phyloP scores from a whole-genome alignment of 1,140 invertebrate species.

The Platorchestia sp. region DNA sequence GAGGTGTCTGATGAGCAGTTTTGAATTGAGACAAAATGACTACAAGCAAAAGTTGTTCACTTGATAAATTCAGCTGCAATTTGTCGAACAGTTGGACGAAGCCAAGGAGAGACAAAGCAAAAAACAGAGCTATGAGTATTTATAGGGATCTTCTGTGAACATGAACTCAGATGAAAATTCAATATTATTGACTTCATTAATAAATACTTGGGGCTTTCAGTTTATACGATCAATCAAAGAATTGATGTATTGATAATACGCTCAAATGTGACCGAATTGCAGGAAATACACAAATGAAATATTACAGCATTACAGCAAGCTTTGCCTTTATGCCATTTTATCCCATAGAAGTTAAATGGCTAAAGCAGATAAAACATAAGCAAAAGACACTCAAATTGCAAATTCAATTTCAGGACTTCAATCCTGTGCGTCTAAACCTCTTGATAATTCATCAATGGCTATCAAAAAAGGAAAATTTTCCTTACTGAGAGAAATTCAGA shows the following conservation, averaged over 20 bases:
- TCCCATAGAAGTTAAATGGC: background rate
- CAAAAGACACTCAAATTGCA: background rate
- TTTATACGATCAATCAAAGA: background rate
- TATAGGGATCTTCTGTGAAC: too few relatives aligned
- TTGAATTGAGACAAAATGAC: background rate
- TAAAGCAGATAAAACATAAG: background rate
- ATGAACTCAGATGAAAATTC: too few relatives aligned
- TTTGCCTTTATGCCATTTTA: background rate
- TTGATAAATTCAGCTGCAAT: background rate
- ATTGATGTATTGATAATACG: background rate
- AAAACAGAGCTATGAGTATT: too few relatives aligned
- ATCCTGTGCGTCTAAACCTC: background rate
- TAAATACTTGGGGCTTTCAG: too few relatives aligned
- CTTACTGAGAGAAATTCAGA: background rate
- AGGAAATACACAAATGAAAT: background rate
- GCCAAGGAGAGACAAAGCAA: background rate
- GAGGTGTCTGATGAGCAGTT: background rate
- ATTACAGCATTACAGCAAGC: background rate
- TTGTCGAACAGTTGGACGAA: background rate
- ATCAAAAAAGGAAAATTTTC: background rate
- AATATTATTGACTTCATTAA: too few relatives aligned
- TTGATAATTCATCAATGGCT: background rate
- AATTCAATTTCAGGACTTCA: background rate
- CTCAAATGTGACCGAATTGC: background rate
- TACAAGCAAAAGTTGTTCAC: background rate